These are phyloP conservation scores for Epinotia demarniana DNA, from an alignment of 2,888 invertebrate genomes.

Conservation along the genomic window DNA sequence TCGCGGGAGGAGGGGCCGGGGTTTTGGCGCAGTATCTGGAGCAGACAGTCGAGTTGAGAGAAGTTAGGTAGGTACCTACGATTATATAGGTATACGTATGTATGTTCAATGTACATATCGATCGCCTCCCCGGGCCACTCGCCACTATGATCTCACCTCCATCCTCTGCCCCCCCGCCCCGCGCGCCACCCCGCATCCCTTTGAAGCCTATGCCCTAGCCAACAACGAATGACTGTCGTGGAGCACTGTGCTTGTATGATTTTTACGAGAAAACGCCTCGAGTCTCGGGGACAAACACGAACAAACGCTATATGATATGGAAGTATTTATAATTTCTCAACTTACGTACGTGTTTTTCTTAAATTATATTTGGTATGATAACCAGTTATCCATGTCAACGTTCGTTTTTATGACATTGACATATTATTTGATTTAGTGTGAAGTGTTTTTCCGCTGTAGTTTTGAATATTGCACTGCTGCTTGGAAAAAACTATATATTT, in stretches of 20 bases:
- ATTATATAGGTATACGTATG: conserved; percentile 80
- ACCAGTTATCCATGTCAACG: too few species aligned
- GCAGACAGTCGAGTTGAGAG: conserved; percentile 83
- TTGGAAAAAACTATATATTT: too few species aligned
- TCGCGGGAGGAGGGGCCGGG: conserved; percentile 65
- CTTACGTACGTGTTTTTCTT: not conserved
- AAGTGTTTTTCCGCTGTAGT: too few species aligned
- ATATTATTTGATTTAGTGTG: too few species aligned
- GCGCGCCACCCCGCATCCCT: conserved; percentile 70
- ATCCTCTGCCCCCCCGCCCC: conserved; percentile 73
- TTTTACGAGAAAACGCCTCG: conserved; percentile 1
- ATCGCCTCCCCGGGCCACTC: conserved; percentile 84
- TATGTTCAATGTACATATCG: conserved; percentile 85
- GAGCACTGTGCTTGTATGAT: conserved; percentile 43
- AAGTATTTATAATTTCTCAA: not conserved
- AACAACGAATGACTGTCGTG: conserved; percentile 51
- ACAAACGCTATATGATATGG: not conserved
- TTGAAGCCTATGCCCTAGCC: conserved; percentile 72
- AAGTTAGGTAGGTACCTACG: conserved; percentile 78
- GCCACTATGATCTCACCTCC: conserved; percentile 85
- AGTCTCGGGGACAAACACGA: not conserved
- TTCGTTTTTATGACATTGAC: too few species aligned
- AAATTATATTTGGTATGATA: too few species aligned
- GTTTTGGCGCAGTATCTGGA: conserved; percentile 83
- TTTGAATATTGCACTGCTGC: too few species aligned